Evolutionary conservation across 2,113 vertebrate genomes (phyloP), one percentile per base, ranked within the genome.

Genomic region (Coptodon bakossiorum): DNA sequence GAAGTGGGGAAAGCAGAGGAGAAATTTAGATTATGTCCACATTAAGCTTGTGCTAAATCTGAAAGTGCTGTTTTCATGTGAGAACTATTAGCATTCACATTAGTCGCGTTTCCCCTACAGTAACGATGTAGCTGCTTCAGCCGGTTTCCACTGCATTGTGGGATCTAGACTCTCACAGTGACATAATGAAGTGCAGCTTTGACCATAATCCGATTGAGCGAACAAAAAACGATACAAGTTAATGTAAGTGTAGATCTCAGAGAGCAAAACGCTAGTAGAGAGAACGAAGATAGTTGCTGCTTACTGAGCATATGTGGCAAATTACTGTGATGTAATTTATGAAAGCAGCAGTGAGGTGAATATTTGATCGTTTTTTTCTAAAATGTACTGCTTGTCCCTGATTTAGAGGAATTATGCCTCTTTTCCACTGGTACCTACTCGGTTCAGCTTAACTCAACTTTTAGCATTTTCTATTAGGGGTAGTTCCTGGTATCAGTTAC

Each of bases 1-100:
- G 40, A 91, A 82, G 80, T 71, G 86, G 83, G 80, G 56, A 81
- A 83, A 87, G 91, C 63, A 88, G 84, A 79, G 54, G 84, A 90
- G 71, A 82, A 89, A 87, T 89, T 91, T 85, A 71, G 36, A 29
- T 53, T 54, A 76, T 2, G 31, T 84, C 50, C 29, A 53, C 81
- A 19, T 88, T 53, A 84, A 57, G 59, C 29, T 17, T 8, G 8
- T 36, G 16, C 71, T 16, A 50, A 82, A 82, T 48, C 17, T 57
- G 48, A 59, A 66, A 84, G 43, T 24, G 7, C 5, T 11, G 66
- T 73, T 56, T 31, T 48, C 9, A 45, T 45, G 27, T 5, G 27
- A 48, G 24, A 57, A 57, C 8, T n/a, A 59, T 45, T 31, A 22
- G 36, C 29, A 13, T 57, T 78, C 53, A 59, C 68, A 76, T 59